Percentiles rank a stretch among this genome's conserved stretches.
Evolutionary conservation across 2,797 vertebrate genomes (phyloP).

Genomic region (Cirrhinus molitorella): DNA sequence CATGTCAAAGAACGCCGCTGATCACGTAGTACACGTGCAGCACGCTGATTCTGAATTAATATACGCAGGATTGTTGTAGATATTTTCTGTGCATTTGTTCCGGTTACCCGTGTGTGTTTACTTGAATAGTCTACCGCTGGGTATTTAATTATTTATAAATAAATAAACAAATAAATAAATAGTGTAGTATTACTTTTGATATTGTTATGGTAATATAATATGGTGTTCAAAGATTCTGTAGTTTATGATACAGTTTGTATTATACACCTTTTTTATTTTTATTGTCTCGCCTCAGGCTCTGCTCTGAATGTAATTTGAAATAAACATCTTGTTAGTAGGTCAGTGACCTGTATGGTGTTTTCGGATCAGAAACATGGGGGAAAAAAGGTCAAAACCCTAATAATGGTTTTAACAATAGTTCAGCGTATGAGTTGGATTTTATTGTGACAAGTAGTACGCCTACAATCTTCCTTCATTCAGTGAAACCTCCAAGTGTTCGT

Average conservation of each 20-base stretch:
- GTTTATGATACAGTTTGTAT: background rate
- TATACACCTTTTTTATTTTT: background rate
- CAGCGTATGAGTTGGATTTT: background rate
- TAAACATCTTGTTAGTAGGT: background rate
- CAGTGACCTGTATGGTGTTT: background rate
- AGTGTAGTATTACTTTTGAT: background rate
- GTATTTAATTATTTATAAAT: background rate
- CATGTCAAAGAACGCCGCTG: background rate
- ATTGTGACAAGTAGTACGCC: background rate
- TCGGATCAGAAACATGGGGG: too few relatives aligned
- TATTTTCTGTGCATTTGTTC: background rate
- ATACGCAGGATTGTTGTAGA: background rate
- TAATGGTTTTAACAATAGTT: background rate
- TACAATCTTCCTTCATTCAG: background rate
- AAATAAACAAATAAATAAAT: background rate
- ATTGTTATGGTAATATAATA: background rate
- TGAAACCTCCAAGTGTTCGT: background rate
- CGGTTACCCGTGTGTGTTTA: background rate
- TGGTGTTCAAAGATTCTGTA: background rate
- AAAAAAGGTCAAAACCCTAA: background rate
- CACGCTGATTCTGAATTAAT: background rate
- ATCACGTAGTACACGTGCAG: slow-evolving; percentile 36
- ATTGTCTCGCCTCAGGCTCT: background rate
- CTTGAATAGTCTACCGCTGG: background rate
- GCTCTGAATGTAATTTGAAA: background rate